Evolutionary conservation across 2,113 vertebrate species (phyloP).

Genomic region (Thryonomys swinderianus): DNA sequence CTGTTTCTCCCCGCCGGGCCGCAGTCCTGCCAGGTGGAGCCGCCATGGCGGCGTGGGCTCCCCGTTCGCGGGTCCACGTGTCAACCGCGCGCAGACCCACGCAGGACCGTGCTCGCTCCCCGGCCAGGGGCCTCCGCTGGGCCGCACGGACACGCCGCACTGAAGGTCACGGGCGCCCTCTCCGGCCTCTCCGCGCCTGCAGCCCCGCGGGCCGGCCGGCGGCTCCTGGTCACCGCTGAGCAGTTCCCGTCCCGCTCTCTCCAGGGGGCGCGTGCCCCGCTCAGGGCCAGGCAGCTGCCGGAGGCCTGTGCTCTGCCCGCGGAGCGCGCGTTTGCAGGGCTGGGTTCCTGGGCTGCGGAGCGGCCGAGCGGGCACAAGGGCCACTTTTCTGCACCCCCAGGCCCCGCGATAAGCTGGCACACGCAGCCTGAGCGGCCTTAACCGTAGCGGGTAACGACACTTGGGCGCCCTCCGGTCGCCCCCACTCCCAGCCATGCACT

Average conservation of each 20-base stretch:
- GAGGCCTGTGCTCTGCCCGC: not conserved
- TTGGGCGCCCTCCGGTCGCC: constrained; percentile 46
- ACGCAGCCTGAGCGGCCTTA: constrained; percentile 47
- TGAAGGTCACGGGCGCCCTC: not conserved
- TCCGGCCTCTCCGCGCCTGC: no score
- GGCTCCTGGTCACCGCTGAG: no score
- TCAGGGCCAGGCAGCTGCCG: rapidly evolving
- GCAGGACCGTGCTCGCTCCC: not conserved
- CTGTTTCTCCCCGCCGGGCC: not conserved
- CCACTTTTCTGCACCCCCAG: constrained; percentile 49
- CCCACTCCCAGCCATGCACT: not conserved
- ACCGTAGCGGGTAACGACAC: constrained; percentile 54
- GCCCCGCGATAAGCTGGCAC: constrained; percentile 64
- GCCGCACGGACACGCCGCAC: not conserved
- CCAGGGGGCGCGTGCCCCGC: no score
- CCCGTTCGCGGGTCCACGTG: not conserved
- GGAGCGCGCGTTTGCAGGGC: rapidly evolving
- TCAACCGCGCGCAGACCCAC: not conserved
- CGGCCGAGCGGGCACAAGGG: constrained; percentile 67
- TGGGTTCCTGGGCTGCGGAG: constrained; percentile 51
- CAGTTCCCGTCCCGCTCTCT: no score
- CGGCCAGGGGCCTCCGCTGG: not conserved
- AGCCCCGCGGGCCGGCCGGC: no score
- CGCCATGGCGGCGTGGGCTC: not conserved
- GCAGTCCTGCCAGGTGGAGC: not conserved